Evolutionary conservation across 2,888 invertebrate genomes (phyloP).

Genomic region (Schrankia costaestrigalis): DNA sequence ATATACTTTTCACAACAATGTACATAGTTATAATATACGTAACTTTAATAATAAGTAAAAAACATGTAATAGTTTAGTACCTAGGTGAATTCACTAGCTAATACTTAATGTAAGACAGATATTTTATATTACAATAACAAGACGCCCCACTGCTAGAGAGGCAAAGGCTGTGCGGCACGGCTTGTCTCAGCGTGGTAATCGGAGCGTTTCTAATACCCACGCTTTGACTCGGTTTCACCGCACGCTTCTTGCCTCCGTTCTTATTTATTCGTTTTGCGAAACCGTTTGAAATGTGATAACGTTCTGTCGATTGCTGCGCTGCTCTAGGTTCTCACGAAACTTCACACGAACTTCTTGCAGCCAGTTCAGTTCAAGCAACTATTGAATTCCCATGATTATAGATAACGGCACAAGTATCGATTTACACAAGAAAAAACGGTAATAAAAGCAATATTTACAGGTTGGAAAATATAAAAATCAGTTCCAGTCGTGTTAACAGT

Average conservation of each 20-base stretch:
- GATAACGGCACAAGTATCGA: conserved; percentile 46
- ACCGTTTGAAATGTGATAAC: conserved; percentile 80
- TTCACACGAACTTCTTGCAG: conserved; percentile 70
- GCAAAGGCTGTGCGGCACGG: conserved; percentile 35
- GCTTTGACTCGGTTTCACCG: conserved; percentile 79
- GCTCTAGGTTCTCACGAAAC: conserved; percentile 68
- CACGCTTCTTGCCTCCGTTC: conserved; percentile 78
- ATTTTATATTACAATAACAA: too few relatives aligned
- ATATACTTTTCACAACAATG: too few relatives aligned
- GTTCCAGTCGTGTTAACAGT: conserved; percentile 24
- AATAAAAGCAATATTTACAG: conserved; percentile 2
- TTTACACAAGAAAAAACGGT: conserved; percentile 46
- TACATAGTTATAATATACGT: too few relatives aligned
- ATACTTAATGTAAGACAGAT: too few relatives aligned
- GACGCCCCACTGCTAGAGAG: conserved; percentile 7
- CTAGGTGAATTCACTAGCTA: too few relatives aligned
- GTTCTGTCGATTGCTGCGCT: conserved; percentile 64
- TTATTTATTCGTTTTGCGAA: conserved; percentile 79
- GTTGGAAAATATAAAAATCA: conserved; percentile 15
- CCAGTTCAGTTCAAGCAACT: conserved; percentile 58
- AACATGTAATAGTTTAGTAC: too few relatives aligned
- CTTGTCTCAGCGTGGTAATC: conserved; percentile 69
- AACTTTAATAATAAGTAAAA: too few relatives aligned
- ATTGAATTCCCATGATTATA: conserved; percentile 68
- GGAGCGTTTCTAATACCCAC: conserved; percentile 80